Evolutionary conservation across 1,140 invertebrate genomes (phyloP), one percentile per base, ranked within the genome.

Genomic region (Mycetomoellerius zeteki): DNA sequence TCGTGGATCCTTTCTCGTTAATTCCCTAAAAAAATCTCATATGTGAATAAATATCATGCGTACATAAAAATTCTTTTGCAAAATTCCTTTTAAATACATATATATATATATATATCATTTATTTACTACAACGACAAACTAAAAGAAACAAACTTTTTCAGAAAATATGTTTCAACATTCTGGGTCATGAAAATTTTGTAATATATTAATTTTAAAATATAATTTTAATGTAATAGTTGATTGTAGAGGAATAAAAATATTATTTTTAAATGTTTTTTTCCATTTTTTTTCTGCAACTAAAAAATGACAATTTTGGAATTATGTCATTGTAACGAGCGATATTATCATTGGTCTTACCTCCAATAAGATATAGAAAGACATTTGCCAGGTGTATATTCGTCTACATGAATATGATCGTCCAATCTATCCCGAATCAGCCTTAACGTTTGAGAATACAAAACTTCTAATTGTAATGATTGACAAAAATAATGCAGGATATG

Each of bases 291-390:
- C n/a, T 10, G 8, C 37, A 43, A 43, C 1, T 43, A 43, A 43
- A 43, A 10, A 43, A 43, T 43, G 37, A 43, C 8, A 43, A 43
- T 43, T 43, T 43, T 43, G 1, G 0, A 43, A 43, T 43, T 43
- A 12, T 10, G 10, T 43, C 8, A 7, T 43, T 43, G 37, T 43
- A 43, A 43, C 8, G 8, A 43, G 2, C 8, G 8, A 8, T 12
- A 43, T 43, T 37, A 58, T 1, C 19, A 33, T 24, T 65, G 8
- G 33, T 37, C 19, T 78, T 94, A 97, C 97, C 97, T 97, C 99
- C 99, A 99, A 96, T 99, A 99, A 0, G 98, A 99, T 12, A 99
- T 97, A 14, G 98, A 97, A 21, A 99, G 95, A 92, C 97, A 97
- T 92, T 97, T 97, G 21, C 99, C 99, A 52, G 98, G 97, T 54